Percentiles rank a stretch among this genome's conserved stretches.
phyloP scores from a whole-genome alignment of 2,797 vertebrate genomes.

The Sebastes matsubarae region DNA sequence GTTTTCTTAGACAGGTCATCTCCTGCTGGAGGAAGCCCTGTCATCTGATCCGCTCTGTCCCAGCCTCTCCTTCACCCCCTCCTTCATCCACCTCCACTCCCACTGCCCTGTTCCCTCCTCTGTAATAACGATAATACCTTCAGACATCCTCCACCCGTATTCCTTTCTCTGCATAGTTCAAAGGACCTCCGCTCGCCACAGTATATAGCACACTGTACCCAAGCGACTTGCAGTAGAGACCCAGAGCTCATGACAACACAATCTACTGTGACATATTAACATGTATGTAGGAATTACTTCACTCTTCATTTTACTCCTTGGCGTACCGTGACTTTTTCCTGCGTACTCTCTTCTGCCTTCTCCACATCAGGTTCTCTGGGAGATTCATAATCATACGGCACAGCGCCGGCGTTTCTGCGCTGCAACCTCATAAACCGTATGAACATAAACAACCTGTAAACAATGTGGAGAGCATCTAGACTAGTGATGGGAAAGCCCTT shows the following conservation, averaged over 20 bases:
- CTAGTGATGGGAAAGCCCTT: no score
- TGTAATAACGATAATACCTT: constrained; percentile 16
- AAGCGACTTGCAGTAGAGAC: constrained; percentile 12
- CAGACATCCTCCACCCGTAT: constrained; percentile 1
- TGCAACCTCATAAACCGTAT: no score
- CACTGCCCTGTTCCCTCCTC: not conserved
- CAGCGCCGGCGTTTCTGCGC: no score
- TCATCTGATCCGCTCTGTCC: constrained; percentile 59
- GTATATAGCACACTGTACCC: not conserved
- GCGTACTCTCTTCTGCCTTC: no score
- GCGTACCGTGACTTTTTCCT: no score
- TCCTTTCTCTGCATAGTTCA: constrained; percentile 36
- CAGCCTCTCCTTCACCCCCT: constrained; percentile 5
- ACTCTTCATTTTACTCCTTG: no score
- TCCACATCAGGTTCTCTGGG: no score
- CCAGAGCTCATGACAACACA: not conserved
- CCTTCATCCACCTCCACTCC: not conserved
- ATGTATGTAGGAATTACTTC: not conserved
- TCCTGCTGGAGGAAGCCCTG: constrained; percentile 78
- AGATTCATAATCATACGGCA: no score
- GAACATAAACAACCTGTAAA: no score
- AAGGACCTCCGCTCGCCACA: constrained; percentile 9
- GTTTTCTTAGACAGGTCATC: constrained; percentile 82
- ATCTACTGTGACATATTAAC: constrained; percentile 5
- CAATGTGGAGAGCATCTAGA: no score